Percentiles rank a stretch among this genome's conserved stretches.
Conservation (phyloP, 2,113 vertebrate species). For the Prionailurus viverrinus region DNA sequence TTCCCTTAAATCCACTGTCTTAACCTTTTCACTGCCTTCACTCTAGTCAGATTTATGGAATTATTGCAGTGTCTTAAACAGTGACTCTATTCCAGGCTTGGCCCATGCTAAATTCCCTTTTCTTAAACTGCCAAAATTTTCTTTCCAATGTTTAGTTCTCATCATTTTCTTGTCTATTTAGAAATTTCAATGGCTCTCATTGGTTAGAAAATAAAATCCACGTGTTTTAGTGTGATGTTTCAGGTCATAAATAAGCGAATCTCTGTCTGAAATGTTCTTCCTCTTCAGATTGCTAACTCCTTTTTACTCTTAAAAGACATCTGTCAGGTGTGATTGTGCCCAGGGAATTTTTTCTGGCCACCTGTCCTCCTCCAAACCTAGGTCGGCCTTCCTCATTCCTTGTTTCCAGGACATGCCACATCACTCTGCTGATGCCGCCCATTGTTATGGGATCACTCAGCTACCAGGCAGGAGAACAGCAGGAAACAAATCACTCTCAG, state of each 20-base stretch:
- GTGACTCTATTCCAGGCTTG: neutral
- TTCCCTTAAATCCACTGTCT: neutral
- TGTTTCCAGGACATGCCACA: neutral
- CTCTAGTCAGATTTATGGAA: neutral
- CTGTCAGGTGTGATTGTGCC: neutral
- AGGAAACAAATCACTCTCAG: neutral
- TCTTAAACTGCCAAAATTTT: neutral
- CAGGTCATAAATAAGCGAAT: neutral
- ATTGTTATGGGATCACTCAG: neutral
- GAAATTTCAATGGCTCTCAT: neutral
- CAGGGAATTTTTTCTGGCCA: neutral
- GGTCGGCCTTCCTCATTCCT: neutral
- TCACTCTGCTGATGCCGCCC: no score
- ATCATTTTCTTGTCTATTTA: neutral
- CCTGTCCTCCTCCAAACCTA: neutral
- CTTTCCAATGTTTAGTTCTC: neutral
- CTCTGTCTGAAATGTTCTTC: neutral
- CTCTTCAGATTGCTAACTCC: neutral
- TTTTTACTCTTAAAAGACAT: neutral
- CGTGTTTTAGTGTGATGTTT: neutral
- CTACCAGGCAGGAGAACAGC: neutral
- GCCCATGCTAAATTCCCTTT: neutral
- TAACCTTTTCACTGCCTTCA: neutral
- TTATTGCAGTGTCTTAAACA: neutral
- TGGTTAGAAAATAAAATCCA: neutral